Evolutionary conservation across 2,888 invertebrate species (phyloP).

Genomic region (Carabus problematicus): DNA sequence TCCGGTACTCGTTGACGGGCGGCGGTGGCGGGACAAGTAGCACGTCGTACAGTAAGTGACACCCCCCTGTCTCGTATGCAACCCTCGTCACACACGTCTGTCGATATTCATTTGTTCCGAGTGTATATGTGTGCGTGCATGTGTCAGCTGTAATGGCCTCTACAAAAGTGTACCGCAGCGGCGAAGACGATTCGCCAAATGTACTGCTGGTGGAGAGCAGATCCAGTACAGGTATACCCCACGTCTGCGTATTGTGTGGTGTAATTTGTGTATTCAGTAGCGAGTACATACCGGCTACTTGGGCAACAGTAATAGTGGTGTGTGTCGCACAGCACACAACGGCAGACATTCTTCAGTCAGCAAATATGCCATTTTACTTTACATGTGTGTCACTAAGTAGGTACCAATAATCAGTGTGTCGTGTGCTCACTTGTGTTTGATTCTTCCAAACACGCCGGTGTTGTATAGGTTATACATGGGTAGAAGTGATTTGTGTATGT

Average conservation of each 20-base stretch:
- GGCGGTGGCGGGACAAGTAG: constrained; percentile 42
- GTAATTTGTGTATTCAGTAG: no score
- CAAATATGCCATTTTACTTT: constrained; percentile 32
- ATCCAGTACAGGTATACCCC: constrained; percentile 21
- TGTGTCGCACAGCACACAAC: no score
- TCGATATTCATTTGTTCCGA: constrained; percentile 3
- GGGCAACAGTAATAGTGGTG: no score
- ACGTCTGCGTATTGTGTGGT: background rate
- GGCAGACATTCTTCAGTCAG: no score
- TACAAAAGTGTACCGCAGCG: background rate
- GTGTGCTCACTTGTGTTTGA: constrained; percentile 1
- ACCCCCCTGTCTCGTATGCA: background rate
- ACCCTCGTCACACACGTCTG: background rate
- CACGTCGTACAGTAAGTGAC: no score
- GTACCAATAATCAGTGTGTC: constrained; percentile 19
- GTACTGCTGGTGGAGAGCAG: constrained; percentile 26
- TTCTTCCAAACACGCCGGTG: no score
- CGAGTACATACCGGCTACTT: no score
- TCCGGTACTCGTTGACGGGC: constrained; percentile 51
- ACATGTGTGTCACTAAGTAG: constrained; percentile 29
- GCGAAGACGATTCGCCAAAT: constrained; percentile 24
- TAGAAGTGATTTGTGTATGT: no score
- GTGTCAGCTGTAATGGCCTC: background rate
- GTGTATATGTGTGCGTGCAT: background rate
- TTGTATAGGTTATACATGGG: no score